phyloP scores from a whole-genome alignment of 2,113 vertebrate genomes.

The Thalassarche chlororhynchos region DNA sequence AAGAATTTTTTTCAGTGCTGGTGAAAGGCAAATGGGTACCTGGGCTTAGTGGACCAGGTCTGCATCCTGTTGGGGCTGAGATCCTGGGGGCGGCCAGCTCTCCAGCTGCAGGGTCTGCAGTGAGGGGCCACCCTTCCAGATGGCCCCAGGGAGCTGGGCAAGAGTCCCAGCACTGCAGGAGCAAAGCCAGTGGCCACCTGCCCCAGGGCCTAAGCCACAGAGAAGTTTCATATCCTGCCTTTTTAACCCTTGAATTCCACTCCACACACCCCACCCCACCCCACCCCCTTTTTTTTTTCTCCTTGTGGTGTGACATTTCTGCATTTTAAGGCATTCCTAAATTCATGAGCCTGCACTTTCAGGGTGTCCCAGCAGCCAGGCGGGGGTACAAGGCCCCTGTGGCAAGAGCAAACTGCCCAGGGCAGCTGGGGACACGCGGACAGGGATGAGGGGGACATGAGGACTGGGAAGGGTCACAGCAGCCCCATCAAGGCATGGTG shows the following conservation, averaged over 20 bases:
- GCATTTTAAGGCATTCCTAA: background rate
- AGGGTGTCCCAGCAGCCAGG: background rate
- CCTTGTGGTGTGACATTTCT: background rate
- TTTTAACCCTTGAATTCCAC: background rate
- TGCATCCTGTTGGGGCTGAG: background rate
- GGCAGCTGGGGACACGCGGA: background rate
- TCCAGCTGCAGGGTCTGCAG: background rate
- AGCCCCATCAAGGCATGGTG: background rate
- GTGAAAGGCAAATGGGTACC: background rate
- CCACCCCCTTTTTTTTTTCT: accelerated
- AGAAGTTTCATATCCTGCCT: background rate
- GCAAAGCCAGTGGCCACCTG: background rate
- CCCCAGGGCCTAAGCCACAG: background rate
- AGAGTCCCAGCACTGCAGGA: background rate
- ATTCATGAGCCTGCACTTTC: background rate
- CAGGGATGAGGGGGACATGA: background rate
- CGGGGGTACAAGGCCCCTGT: background rate
- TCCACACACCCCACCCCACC: too few relatives aligned
- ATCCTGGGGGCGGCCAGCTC: background rate
- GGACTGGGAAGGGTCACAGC: background rate
- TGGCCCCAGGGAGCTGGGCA: background rate
- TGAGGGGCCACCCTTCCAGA: background rate
- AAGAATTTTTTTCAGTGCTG: background rate
- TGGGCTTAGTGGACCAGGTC: background rate
- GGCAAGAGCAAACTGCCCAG: background rate